Evolutionary conservation across 2,888 invertebrate species (phyloP).

Genomic region (Apamea sordens): DNA sequence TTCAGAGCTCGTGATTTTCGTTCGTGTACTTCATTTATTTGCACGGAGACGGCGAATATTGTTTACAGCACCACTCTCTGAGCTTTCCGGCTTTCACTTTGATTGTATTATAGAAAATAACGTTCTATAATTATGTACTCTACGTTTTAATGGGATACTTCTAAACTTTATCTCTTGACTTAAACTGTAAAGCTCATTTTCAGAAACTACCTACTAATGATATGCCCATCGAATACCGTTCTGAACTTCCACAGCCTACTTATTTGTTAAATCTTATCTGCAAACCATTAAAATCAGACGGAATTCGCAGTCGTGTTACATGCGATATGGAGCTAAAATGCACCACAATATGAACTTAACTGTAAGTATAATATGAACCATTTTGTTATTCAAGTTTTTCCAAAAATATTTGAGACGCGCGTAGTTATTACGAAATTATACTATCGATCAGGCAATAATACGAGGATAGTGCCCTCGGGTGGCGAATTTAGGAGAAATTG

Average conservation of each 20-base stretch:
- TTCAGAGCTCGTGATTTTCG: slow-evolving; percentile 88
- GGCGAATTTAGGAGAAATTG: slow-evolving; percentile 88
- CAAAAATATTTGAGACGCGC: slow-evolving; percentile 78
- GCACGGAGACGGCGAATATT: slow-evolving; percentile 82
- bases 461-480: slow-evolving; percentile 84
- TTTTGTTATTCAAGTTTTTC: slow-evolving; percentile 68
- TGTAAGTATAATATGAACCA: slow-evolving; percentile 46
- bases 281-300: slow-evolving; percentile 31
- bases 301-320: slow-evolving; percentile 31
- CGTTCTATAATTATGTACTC: slow-evolving; percentile 36
- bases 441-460: slow-evolving; percentile 88
- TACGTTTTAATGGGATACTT: slow-evolving; percentile 33
- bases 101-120: slow-evolving; percentile 68
- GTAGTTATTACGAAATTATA: slow-evolving; percentile 87
- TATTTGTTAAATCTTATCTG: slow-evolving; percentile 47
- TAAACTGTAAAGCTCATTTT: not conserved
- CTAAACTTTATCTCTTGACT: slow-evolving; percentile 10
- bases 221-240: slow-evolving; percentile 4
- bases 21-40: slow-evolving; percentile 88
- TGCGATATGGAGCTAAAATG: slow-evolving; percentile 35
- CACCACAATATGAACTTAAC: slow-evolving; percentile 47
- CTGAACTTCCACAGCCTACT: slow-evolving; percentile 13
- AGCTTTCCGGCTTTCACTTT: slow-evolving; percentile 78
- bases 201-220: slow-evolving; percentile 9
- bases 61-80: slow-evolving; percentile 78